Base-by-base conservation (phyloP, 2,797 vertebrate species). In the Crocidura indochinensis region DNA sequence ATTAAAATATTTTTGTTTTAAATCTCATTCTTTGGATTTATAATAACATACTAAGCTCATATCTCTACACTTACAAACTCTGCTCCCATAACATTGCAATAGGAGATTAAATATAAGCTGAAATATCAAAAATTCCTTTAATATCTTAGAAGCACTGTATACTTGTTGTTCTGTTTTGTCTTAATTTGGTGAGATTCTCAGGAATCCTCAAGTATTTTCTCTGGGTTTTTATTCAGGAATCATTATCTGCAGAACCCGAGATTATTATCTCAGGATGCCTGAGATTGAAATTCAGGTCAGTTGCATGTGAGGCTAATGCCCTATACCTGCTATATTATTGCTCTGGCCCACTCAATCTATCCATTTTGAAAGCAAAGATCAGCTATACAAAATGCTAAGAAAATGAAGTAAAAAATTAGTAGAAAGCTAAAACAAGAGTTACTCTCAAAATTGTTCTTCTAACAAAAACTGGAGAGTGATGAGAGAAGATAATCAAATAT, bases 71-170 rank as follows among this genome's bases (percentile, higher is more conserved):
- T 19, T 38, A 44, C 0, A 62, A 17, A 27, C 27, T 67, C 10
- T 78, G 2, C 2, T 82, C 19, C 10, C 67, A 95, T 78, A 6
- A 86, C 53, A 56, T 7, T 68, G 17, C 26, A 87, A 24, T 26
- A 79, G 71, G 10, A 78, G 22, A 53, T 22, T 79, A 88, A 82
- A 90, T 53, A 71, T 12, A 60, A 60, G 20, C 56, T 51, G 17
- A 90, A 19, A 64, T 64, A 77, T 69, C n/a, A 85, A 86, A 85
- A 69, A 38, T 38, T 38, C 38, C 38, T 38, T 38, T 38, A 38
- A 2, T 2, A 38, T 38, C 5, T 38, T 38, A 38, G 38, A 38
- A 38, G 38, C 38, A 38, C 5, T 38, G 38, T 38, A 38, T 38
- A 38, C 38, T 38, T 38, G 38, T 38, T 38, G 38, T 38, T 38